phyloP scores from a whole-genome alignment of 2,113 vertebrate species.

The Megaptera novaeangliae region DNA sequence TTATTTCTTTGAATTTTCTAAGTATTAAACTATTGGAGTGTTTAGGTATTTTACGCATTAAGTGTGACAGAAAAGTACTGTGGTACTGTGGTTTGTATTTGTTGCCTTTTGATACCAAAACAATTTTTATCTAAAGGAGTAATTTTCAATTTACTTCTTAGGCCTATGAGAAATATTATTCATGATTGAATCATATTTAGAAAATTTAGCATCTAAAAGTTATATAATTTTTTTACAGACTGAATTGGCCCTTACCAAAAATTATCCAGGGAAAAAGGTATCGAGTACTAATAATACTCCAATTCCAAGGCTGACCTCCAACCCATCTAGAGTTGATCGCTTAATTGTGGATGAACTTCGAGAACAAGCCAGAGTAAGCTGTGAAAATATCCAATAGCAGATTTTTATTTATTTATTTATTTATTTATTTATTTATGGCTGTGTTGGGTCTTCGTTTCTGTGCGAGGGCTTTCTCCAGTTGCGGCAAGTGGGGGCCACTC shows the following conservation, averaged over 20 bases:
- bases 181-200: slow-evolving; percentile 26
- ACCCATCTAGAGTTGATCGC: slow-evolving; percentile 87
- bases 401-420: neutral
- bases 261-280: slow-evolving; percentile 85
- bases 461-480: no score
- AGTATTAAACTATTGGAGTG: neutral
- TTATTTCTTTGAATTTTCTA: slow-evolving; percentile 14
- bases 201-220: slow-evolving; percentile 53
- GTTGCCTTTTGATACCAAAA: slow-evolving; percentile 35
- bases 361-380: slow-evolving; percentile 88
- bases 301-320: slow-evolving; percentile 84
- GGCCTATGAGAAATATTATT: slow-evolving; percentile 21
- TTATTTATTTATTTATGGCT: no score
- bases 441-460: no score
- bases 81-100: slow-evolving; percentile 7
- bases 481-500: no score
- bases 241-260: slow-evolving; percentile 85
- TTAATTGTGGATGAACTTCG: slow-evolving; percentile 89
- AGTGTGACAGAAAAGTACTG: slow-evolving; percentile 32
- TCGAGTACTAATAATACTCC: slow-evolving; percentile 85
- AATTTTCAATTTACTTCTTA: neutral
- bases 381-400: slow-evolving; percentile 12
- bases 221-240: slow-evolving; percentile 80
- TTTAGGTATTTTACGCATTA: slow-evolving; percentile 35
- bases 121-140: slow-evolving; percentile 36